Conservation (phyloP, 2,113 vertebrate species). For the Sinocyclocheilus anshuiensis region DNA sequence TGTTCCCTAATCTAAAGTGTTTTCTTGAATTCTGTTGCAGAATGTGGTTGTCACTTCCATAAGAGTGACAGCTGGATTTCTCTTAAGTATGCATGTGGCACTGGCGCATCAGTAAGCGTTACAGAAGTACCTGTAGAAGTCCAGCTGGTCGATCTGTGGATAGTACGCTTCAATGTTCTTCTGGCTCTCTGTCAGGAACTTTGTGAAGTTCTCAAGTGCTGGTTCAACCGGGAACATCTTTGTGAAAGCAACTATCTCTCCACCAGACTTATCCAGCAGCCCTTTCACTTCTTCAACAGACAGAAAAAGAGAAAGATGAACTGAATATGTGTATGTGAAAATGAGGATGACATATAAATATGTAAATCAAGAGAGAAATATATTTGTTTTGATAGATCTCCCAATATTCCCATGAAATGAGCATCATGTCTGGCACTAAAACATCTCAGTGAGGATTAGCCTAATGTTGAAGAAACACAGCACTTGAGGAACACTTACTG, state of each 20-base stretch:
- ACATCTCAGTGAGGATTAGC: not conserved
- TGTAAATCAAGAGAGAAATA: no score
- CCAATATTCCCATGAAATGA: no score
- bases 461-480: no score
- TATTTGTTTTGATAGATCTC: no score
- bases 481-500: conserved; percentile 66
- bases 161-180: conserved; percentile 75
- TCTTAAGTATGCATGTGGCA: no score
- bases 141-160: conserved; percentile 82
- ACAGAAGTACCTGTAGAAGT: conserved; percentile 86
- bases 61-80: not conserved
- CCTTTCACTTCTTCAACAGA: conserved; percentile 80
- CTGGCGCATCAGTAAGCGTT: not conserved
- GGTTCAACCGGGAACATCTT: conserved; percentile 79
- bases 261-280: conserved; percentile 81
- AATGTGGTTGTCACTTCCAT: not conserved
- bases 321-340: not conserved
- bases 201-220: conserved; percentile 75
- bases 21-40: not conserved
- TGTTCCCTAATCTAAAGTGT: no score
- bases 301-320: not conserved
- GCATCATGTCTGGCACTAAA: not conserved
- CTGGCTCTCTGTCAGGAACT: conserved; percentile 78
- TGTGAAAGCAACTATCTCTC: conserved; percentile 75
- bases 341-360: no score